Conservation (phyloP, 2,888 invertebrate species). For the Bruchidius siliquastri region DNA sequence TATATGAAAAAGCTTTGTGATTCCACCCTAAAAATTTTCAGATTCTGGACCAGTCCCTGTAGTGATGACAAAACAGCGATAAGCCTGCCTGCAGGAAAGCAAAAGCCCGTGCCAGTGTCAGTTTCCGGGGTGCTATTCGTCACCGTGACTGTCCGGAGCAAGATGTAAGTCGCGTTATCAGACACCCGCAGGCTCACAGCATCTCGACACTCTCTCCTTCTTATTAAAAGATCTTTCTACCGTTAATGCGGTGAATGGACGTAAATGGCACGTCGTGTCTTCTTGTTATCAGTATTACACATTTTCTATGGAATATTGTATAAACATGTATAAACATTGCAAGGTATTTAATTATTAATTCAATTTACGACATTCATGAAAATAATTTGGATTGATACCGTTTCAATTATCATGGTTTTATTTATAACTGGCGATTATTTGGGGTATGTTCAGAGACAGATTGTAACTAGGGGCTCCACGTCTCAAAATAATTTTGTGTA, state of each 20-base stretch:
- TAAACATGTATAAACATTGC: no score
- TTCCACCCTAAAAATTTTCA: no score
- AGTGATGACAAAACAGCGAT: neutral
- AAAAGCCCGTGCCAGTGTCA: neutral
- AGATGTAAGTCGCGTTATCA: neutral
- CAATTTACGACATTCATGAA: no score
- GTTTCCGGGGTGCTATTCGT: neutral
- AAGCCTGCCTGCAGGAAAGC: neutral
- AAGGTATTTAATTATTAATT: no score
- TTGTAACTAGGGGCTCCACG: no score
- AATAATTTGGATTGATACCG: no score
- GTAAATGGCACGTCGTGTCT: neutral
- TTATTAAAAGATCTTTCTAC: neutral
- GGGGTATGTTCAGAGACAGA: no score
- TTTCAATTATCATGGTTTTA: no score
- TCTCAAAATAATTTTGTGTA: no score
- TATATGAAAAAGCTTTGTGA: no score
- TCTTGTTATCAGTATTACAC: neutral
- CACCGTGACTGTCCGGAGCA: neutral
- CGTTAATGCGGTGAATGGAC: neutral
- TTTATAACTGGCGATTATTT: no score
- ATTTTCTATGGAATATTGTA: neutral
- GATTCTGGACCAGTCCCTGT: neutral
- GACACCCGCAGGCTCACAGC: neutral
- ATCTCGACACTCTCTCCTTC: neutral